Conservation (phyloP, 37 sponge, comb jelly and placozoan species). For the Chondrosia reniformis region DNA sequence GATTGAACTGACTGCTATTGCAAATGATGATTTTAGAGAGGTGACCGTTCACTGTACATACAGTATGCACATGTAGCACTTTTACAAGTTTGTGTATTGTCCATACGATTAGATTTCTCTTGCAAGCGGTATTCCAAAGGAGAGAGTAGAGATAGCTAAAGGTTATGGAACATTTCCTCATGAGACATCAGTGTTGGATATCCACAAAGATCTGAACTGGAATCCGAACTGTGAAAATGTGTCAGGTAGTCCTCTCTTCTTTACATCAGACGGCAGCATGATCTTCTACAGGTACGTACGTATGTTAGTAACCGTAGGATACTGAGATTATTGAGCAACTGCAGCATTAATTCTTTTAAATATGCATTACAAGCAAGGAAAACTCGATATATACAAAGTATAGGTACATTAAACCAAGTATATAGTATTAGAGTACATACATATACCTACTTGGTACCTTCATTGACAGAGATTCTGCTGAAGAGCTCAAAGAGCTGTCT, state of each 20-base stretch:
- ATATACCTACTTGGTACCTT: too few species aligned
- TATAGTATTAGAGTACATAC: too few species aligned
- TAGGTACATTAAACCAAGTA: too few species aligned
- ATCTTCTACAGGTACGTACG: slow-evolving; percentile 76
- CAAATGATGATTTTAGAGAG: background rate
- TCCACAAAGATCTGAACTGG: slow-evolving; percentile 86
- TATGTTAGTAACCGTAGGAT: too few species aligned
- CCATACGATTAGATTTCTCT: background rate
- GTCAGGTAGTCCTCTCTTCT: slow-evolving; percentile 54
- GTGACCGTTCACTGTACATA: background rate
- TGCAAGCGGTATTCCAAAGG: slow-evolving; percentile 2
- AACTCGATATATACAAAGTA: too few species aligned
- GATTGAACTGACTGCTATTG: too few species aligned
- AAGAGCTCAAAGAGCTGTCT: slow-evolving; percentile 47
- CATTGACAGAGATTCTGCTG: slow-evolving; percentile 74
- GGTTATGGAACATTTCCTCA: slow-evolving; percentile 77
- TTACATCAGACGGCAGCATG: slow-evolving; percentile 82
- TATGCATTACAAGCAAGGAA: too few species aligned
- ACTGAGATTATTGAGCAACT: too few species aligned
- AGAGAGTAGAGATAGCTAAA: slow-evolving; percentile 35
- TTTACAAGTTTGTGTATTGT: too few species aligned
- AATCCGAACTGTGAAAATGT: slow-evolving; percentile 54
- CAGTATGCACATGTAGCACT: too few species aligned
- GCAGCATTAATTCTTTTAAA: too few species aligned
- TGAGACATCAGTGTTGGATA: slow-evolving; percentile 76